Evolutionary conservation across 2,797 vertebrate genomes (phyloP).

Genomic region (Danio choprae): DNA sequence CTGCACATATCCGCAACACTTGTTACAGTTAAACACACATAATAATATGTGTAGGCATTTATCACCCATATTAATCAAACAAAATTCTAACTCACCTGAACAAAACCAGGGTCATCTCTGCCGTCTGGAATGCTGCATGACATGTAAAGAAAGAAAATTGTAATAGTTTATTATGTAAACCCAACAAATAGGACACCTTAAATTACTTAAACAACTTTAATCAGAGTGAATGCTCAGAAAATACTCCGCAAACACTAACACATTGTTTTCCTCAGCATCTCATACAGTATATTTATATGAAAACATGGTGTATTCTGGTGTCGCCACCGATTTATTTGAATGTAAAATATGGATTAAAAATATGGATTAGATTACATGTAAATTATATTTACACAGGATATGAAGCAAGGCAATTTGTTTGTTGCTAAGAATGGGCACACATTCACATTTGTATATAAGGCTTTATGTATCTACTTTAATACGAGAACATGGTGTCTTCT

Average conservation of each 20-base stretch:
- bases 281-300: neutral
- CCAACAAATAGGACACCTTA: neutral
- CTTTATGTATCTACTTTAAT: neutral
- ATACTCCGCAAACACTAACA: too few species aligned
- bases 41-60: neutral
- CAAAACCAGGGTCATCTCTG: neutral
- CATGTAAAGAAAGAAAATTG: neutral
- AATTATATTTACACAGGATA: neutral
- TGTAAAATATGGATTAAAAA: neutral
- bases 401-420: neutral
- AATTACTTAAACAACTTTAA: neutral
- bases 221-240: neutral
- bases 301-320: conserved; percentile 1
- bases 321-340: neutral
- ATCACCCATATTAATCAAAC: neutral
- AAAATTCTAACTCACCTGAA: neutral
- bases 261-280: neutral
- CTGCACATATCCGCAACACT: too few species aligned
- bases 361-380: neutral
- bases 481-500: neutral
- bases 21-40: neutral
- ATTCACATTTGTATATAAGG: neutral
- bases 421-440: neutral
- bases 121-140: neutral
- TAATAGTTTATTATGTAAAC: too few species aligned